phyloP scores from a whole-genome alignment of 2,797 vertebrate genomes.

The Coccyzus lansbergi region DNA sequence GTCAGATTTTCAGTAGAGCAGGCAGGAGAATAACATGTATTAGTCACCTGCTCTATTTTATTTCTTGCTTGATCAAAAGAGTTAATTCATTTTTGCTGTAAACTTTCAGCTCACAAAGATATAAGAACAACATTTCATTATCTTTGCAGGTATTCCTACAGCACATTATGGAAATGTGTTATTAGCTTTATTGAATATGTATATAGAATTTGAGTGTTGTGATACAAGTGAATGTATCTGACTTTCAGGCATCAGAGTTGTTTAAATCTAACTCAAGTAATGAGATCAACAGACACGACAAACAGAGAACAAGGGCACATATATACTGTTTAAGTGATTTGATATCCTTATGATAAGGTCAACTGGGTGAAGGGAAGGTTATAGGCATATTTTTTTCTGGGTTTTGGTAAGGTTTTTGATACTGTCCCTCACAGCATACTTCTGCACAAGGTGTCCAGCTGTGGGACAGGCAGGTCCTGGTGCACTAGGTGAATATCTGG shows the following conservation, averaged over 20 bases:
- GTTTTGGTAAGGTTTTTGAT: not conserved
- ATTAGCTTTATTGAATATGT: not conserved
- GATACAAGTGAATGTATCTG: not conserved
- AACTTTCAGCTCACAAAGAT: not conserved
- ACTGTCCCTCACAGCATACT: not conserved
- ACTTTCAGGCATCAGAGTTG: not conserved
- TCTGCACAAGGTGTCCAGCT: not conserved
- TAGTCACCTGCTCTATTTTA: not conserved
- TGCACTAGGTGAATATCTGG: not conserved
- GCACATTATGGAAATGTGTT: not conserved
- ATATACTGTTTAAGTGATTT: not conserved
- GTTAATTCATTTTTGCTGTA: slow-evolving; percentile 2
- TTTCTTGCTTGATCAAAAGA: not conserved
- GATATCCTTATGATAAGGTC: not conserved
- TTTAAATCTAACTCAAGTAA: not conserved
- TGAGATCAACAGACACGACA: not conserved
- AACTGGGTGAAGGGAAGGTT: not conserved
- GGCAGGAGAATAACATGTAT: not conserved
- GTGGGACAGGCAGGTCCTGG: not conserved
- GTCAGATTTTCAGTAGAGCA: not conserved
- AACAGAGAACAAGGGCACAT: not conserved
- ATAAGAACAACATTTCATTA: not conserved
- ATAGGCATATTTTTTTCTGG: not conserved
- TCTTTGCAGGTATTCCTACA: not conserved
- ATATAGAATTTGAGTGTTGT: not conserved